Evolutionary conservation across 2,797 vertebrate genomes (phyloP).

Genomic region (Diglossa cyanea): DNA sequence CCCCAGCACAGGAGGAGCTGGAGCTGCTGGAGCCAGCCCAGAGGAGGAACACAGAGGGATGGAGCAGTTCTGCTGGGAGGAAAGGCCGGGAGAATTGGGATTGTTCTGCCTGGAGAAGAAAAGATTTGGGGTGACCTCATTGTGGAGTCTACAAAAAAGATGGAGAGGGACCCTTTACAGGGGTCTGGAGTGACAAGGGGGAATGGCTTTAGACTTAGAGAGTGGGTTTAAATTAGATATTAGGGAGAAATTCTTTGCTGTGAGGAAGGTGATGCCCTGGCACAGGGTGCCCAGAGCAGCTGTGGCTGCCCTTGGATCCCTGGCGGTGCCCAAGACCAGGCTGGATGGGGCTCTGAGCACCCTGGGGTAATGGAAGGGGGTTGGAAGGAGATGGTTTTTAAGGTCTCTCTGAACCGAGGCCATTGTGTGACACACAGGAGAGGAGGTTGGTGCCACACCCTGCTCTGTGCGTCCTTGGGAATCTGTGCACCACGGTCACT

Average conservation of each 20-base stretch:
- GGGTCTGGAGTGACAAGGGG: background rate
- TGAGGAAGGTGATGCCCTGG: background rate
- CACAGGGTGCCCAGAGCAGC: background rate
- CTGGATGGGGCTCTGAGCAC: background rate
- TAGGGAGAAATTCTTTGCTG: background rate
- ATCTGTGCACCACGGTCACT: accelerated
- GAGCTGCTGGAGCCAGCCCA: background rate
- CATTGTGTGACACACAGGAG: accelerated
- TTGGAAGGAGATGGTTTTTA: background rate
- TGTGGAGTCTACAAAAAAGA: background rate
- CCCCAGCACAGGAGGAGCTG: background rate
- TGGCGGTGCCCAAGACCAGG: background rate
- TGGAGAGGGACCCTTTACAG: background rate
- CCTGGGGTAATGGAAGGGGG: accelerated
- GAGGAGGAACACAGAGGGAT: background rate
- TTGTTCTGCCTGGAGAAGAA: background rate
- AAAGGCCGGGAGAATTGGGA: background rate
- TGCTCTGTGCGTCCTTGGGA: accelerated
- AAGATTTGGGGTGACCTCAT: background rate
- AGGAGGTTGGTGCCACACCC: accelerated
- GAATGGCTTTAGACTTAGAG: background rate
- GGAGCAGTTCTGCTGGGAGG: background rate
- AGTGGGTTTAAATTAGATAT: background rate
- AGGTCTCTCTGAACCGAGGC: background rate
- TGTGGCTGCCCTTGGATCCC: background rate